phyloP scores from a whole-genome alignment of 2,888 invertebrate species.

The Torymus tubicola region DNA sequence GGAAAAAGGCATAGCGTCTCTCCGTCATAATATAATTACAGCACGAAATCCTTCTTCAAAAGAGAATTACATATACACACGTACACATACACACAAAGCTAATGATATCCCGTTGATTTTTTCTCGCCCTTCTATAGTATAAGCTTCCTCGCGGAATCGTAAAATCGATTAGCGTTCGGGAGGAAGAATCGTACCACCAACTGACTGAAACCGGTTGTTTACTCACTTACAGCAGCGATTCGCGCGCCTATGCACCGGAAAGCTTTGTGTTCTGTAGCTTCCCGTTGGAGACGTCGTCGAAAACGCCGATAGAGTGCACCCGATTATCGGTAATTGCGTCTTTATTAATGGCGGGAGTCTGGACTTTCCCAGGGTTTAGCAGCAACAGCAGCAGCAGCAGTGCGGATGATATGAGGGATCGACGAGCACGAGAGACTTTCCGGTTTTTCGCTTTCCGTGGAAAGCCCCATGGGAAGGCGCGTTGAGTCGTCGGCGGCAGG shows the following conservation, averaged over 20 bases:
- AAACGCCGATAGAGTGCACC: slow-evolving; percentile 9
- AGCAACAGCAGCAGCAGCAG: no score
- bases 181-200: slow-evolving; percentile 19
- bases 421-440: neutral
- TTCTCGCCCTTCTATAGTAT: neutral
- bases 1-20: no score
- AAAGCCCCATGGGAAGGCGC: neutral
- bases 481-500: no score
- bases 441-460: neutral
- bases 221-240: no score
- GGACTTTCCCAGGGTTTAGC: slow-evolving; percentile 40
- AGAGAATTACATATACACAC: no score
- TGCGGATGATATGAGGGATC: neutral
- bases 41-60: no score
- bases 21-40: no score
- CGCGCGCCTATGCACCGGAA: slow-evolving; percentile 22
- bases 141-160: slow-evolving; percentile 28
- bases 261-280: slow-evolving; percentile 32
- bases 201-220: slow-evolving; percentile 49
- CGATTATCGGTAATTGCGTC: slow-evolving; percentile 51
- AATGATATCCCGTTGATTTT: neutral
- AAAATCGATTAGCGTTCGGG: slow-evolving; percentile 49
- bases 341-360: slow-evolving; percentile 44
- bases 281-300: slow-evolving; percentile 26
- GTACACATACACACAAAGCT: no score